These are phyloP conservation scores for Lepilemur ruficaudatus DNA, from an alignment of 2,797 vertebrate species.

Conservation along the genomic window DNA sequence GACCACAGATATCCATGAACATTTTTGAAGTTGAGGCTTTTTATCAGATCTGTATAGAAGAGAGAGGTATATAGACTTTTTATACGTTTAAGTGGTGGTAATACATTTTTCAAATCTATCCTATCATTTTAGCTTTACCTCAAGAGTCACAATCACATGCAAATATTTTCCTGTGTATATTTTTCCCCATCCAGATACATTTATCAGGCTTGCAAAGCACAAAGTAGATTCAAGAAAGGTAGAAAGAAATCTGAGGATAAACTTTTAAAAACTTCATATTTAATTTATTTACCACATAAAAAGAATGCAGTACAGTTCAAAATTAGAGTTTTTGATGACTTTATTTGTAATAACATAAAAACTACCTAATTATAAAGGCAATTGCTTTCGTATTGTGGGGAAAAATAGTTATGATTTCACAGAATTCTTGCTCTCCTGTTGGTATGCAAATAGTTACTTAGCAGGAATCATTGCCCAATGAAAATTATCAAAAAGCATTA, in stretches of 20 bases:
- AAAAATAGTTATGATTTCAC: constrained; percentile 46
- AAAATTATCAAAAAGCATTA: constrained; percentile 42
- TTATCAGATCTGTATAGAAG: background rate
- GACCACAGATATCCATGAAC: background rate
- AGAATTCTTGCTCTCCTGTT: constrained; percentile 46
- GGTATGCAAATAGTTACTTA: constrained; percentile 61
- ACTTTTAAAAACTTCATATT: constrained; percentile 41
- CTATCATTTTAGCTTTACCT: background rate
- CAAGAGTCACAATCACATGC: background rate
- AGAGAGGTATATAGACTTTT: background rate
- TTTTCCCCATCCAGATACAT: background rate
- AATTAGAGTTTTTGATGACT: constrained; percentile 26
- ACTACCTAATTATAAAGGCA: constrained; percentile 43
- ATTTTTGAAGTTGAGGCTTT: background rate
- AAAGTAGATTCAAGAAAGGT: background rate
- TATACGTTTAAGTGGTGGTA: background rate
- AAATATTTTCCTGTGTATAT: background rate
- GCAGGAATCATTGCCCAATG: background rate
- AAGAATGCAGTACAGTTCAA: constrained; percentile 30
- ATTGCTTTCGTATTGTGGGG: constrained; percentile 41
- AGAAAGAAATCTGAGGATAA: background rate
- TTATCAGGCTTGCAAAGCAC: background rate
- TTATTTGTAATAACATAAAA: constrained; percentile 56
- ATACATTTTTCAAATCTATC: background rate
- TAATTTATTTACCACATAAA: constrained; percentile 51